Conservation (phyloP, 2,113 vertebrate species). For the Tor tambroides region DNA sequence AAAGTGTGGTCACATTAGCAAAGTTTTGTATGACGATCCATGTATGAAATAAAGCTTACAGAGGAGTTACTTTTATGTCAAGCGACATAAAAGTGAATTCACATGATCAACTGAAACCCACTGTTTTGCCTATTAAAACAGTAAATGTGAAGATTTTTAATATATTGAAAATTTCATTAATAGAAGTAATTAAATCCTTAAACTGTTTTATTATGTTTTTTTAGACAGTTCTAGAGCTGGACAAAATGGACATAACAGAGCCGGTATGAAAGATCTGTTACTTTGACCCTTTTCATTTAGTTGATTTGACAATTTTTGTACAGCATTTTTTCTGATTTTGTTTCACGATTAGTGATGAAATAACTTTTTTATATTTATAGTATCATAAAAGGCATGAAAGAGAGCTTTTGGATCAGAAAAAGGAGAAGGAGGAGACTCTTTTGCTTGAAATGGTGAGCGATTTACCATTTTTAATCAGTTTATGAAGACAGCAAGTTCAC, state of each 20-base stretch:
- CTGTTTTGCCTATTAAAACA: background rate
- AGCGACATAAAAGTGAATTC: background rate
- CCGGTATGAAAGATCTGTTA: conserved; percentile 61
- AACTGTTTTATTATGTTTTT: conserved; percentile 14
- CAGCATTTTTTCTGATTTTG: background rate
- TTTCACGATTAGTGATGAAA: background rate
- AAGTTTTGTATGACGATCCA: background rate
- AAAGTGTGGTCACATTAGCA: background rate
- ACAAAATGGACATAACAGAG: conserved; percentile 90
- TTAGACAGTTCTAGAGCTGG: conserved; percentile 91
- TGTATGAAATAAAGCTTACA: background rate
- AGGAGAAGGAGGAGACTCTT: conserved; percentile 89
- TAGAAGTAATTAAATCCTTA: background rate
- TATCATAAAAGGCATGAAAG: conserved; percentile 89
- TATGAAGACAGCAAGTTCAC: background rate
- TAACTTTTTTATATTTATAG: conserved; percentile 62
- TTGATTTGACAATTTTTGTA: background rate
- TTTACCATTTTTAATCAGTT: background rate
- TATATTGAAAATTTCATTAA: background rate
- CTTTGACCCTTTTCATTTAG: conserved; percentile 21
- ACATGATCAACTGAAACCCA: background rate
- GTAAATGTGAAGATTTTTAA: background rate
- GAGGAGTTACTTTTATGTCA: background rate
- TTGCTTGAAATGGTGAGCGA: conserved; percentile 88
- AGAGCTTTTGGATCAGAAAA: conserved; percentile 90